Evolutionary conservation across 2,797 vertebrate species (phyloP).

Genomic region (Hapalemur alaotrensis): DNA sequence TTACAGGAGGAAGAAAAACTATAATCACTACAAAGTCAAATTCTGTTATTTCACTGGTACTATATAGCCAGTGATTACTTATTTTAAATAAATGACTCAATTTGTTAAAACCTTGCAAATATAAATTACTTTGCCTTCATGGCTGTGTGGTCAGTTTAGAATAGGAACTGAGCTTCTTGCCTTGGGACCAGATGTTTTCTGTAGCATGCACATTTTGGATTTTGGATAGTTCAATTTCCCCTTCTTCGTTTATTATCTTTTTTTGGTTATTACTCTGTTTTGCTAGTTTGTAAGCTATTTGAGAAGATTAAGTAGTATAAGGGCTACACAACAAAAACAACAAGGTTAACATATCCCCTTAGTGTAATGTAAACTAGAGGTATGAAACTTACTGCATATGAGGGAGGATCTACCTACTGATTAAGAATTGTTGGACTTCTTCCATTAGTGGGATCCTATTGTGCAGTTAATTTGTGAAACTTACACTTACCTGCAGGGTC

Average conservation of each 20-base stretch:
- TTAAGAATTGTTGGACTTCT: background rate
- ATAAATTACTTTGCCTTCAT: background rate
- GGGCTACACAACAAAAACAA: conserved; percentile 4
- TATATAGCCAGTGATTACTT: background rate
- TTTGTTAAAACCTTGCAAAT: background rate
- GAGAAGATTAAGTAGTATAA: background rate
- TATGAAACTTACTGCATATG: background rate
- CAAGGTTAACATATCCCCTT: background rate
- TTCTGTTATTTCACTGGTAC: conserved; percentile 14
- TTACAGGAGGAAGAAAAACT: background rate
- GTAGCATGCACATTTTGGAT: background rate
- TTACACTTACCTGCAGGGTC: background rate
- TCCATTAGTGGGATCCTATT: background rate
- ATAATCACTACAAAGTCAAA: conserved; percentile 7
- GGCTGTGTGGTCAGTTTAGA: background rate
- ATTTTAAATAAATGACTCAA: background rate
- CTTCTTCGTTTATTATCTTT: background rate
- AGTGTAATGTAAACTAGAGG: background rate
- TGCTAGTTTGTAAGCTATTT: background rate
- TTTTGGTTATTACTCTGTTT: background rate
- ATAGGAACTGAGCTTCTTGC: background rate
- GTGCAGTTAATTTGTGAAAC: conserved; percentile 28
- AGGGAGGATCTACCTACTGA: background rate
- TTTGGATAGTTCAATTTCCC: background rate
- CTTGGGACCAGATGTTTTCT: background rate